Evolutionary conservation across 1,140 invertebrate species (phyloP).

Genomic region (Adoxophyes honmai): DNA sequence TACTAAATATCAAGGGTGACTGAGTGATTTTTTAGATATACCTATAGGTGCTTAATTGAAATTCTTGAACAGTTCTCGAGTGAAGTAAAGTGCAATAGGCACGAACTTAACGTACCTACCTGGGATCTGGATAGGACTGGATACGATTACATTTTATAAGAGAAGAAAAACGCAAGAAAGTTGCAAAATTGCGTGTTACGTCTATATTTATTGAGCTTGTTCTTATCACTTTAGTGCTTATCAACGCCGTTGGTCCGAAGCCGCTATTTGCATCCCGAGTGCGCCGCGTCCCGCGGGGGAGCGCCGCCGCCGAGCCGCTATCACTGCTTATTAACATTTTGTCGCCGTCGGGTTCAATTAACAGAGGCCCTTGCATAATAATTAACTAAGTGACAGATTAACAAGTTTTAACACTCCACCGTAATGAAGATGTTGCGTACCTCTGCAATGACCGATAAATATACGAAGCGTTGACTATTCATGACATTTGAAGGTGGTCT

Average conservation of each 20-base stretch:
- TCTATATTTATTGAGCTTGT: conserved; percentile 46
- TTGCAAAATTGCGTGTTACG: conserved; percentile 44
- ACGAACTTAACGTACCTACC: no score
- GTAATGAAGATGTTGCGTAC: conserved; percentile 69
- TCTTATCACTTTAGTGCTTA: conserved; percentile 37
- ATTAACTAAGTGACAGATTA: conserved; percentile 68
- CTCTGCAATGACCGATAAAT: conserved; percentile 33
- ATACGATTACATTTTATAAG: no score
- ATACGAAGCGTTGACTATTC: conserved; percentile 27
- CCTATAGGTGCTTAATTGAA: no score
- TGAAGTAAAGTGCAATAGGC: no score
- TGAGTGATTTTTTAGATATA: no score
- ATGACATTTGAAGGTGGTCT: conserved; percentile 27
- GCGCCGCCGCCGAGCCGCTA: conserved; percentile 41
- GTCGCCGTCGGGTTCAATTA: conserved; percentile 68
- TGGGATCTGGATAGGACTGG: no score
- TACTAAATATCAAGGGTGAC: no score
- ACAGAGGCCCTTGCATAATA: conserved; percentile 59
- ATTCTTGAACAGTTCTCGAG: no score
- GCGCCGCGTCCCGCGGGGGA: conserved; percentile 32
- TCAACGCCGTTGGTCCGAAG: conserved; percentile 50
- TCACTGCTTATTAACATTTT: conserved; percentile 69
- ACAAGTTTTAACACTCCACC: conserved; percentile 69
- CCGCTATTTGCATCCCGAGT: conserved; percentile 64
- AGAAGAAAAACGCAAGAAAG: no score